These are phyloP conservation scores for Eupithecia insigniata DNA, from an alignment of 2,888 invertebrate species.

Conservation along the genomic window DNA sequence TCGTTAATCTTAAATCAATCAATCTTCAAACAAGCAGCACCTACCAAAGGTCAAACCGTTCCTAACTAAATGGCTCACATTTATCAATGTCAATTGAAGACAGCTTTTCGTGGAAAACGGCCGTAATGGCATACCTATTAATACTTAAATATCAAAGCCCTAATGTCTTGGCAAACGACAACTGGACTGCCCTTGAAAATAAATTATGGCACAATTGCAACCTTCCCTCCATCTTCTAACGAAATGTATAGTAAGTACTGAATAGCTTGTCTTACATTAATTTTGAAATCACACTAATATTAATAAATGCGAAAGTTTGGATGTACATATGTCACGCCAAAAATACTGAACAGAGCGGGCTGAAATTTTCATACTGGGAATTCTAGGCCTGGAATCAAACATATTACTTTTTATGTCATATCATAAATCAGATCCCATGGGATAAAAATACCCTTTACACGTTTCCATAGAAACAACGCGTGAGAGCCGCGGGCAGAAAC, in stretches of 20 bases:
- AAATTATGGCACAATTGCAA: neutral
- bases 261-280: neutral
- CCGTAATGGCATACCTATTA: neutral
- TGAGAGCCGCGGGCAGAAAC: too few species aligned
- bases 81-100: neutral
- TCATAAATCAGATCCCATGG: too few species aligned
- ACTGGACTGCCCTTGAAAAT: slow-evolving; percentile 13
- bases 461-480: too few species aligned
- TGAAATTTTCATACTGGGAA: too few species aligned
- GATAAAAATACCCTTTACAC: too few species aligned
- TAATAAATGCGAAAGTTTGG: too few species aligned
- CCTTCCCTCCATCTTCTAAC: neutral
- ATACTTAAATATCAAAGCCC: neutral
- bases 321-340: too few species aligned
- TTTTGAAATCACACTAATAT: too few species aligned
- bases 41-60: neutral
- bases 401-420: too few species aligned
- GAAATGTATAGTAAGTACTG: too few species aligned
- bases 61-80: neutral
- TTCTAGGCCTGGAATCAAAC: too few species aligned
- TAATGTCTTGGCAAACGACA: slow-evolving; percentile 26
- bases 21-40: neutral
- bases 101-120: slow-evolving; percentile 3
- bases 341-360: too few species aligned
- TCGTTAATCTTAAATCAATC: neutral